These are phyloP conservation scores for Nesometra sesokonis DNA, from an alignment of 35 echinoderm and acorn worm genomes.

Conservation along the genomic window DNA sequence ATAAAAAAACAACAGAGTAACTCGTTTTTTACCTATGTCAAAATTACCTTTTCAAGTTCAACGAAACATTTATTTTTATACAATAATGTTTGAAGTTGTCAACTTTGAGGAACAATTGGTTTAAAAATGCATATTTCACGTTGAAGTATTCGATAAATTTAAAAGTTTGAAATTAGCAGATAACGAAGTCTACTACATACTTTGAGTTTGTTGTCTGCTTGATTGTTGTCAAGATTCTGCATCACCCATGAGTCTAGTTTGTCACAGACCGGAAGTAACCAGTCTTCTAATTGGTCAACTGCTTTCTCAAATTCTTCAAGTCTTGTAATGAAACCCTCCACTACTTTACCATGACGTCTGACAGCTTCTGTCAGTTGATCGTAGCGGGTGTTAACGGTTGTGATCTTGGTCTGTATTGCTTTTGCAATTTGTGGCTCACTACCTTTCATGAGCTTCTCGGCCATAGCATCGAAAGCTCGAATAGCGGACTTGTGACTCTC, in stretches of 20 bases:
- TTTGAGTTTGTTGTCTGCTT: not conserved
- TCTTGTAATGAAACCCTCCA: constrained; percentile 46
- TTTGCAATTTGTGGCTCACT: constrained; percentile 75
- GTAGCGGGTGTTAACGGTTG: constrained; percentile 54
- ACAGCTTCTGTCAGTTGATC: constrained; percentile 24
- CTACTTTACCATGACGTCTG: constrained; percentile 44
- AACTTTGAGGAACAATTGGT: not conserved
- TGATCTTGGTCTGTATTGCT: constrained; percentile 65
- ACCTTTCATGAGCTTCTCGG: constrained; percentile 42
- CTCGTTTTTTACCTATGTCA: too few species aligned
- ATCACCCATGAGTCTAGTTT: constrained; percentile 32
- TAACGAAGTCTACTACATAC: not conserved
- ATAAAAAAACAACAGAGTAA: too few species aligned
- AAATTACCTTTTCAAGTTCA: too few species aligned
- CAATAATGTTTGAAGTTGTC: too few species aligned
- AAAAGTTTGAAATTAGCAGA: not conserved
- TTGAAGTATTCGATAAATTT: not conserved
- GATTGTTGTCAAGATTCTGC: not conserved
- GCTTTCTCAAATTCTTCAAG: constrained; percentile 67
- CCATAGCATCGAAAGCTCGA: constrained; percentile 50
- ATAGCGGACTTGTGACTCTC: constrained; percentile 71
- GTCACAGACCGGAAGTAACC: constrained; percentile 68
- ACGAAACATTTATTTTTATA: too few species aligned
- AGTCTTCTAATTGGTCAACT: constrained; percentile 92
- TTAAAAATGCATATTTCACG: not conserved